Conservation (phyloP, 2,888 invertebrate genomes). For the Heterodera filipjevi region DNA sequence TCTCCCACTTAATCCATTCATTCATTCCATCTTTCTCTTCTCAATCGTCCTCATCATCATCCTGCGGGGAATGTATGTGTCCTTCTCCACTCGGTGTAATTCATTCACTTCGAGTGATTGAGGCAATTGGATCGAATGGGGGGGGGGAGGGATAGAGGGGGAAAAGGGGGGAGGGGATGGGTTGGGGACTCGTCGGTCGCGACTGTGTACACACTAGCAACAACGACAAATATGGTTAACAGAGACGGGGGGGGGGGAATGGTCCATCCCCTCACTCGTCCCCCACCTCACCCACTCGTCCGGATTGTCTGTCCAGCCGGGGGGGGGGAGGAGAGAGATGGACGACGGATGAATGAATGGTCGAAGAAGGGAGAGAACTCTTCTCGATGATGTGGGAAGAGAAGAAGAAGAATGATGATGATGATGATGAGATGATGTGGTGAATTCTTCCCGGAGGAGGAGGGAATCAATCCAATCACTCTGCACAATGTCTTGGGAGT, state of each 20-base stretch:
- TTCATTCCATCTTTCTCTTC: neutral
- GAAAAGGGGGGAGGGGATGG: neutral
- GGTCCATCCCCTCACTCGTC: neutral
- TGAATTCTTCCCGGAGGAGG: slow-evolving; percentile 1
- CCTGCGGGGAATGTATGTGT: neutral
- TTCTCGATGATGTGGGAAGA: neutral
- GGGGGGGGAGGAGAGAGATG: neutral
- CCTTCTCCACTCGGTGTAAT: slow-evolving; percentile 5
- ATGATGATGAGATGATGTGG: neutral
- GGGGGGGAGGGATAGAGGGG: neutral
- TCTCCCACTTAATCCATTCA: neutral
- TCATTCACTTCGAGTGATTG: slow-evolving; percentile 1
- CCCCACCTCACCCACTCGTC: neutral
- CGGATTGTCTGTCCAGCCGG: neutral
- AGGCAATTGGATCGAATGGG: slow-evolving; percentile 17
- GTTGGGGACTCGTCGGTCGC: neutral
- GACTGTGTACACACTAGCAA: slow-evolving; percentile 4
- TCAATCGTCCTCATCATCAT: neutral
- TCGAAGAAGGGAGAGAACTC: neutral
- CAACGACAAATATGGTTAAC: slow-evolving; percentile 6
- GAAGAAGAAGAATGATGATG: slow-evolving; percentile 1
- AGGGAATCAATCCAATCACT: slow-evolving; percentile 13
- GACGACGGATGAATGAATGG: neutral
- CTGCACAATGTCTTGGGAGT: slow-evolving; percentile 3
- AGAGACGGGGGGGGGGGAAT: neutral